These are phyloP conservation scores for Loriculus beryllinus DNA, from an alignment of 2,797 vertebrate genomes.

Conservation along the genomic window DNA sequence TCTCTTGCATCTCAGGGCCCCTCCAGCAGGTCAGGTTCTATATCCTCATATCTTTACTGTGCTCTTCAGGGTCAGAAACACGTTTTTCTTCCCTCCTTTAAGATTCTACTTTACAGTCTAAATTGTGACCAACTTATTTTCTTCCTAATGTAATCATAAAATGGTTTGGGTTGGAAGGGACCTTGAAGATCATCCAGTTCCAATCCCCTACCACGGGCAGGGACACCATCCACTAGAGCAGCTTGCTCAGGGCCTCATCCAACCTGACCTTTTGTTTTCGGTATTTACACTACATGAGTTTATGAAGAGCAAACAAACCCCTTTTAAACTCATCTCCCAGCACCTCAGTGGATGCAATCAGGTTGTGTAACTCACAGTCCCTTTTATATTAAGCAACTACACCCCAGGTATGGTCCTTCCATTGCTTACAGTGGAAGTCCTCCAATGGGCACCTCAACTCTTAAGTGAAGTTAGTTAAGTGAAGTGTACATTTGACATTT, in stretches of 20 bases:
- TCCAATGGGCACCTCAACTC: background rate
- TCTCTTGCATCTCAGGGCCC: background rate
- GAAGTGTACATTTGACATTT: rapidly evolving
- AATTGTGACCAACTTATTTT: background rate
- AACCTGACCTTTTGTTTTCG: background rate
- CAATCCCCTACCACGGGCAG: background rate
- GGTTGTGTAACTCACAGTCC: background rate
- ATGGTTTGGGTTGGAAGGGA: background rate
- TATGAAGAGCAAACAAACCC: background rate
- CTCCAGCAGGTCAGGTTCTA: background rate
- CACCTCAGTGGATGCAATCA: background rate
- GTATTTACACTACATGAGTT: background rate
- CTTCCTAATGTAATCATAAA: background rate
- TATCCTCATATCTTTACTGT: background rate
- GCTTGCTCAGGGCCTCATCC: background rate
- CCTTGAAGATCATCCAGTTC: background rate
- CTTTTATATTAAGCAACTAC: background rate
- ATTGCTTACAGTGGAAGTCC: background rate
- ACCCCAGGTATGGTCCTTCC: background rate
- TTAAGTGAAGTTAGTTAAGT: background rate
- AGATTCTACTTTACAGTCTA: background rate
- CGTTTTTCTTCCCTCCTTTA: background rate
- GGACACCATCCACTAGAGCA: background rate
- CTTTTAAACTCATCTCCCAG: background rate
- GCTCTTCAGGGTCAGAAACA: background rate